Evolutionary conservation across 1,140 invertebrate genomes (phyloP), one percentile per base, ranked within the genome.

Genomic region (Neodiprion fabricii): DNA sequence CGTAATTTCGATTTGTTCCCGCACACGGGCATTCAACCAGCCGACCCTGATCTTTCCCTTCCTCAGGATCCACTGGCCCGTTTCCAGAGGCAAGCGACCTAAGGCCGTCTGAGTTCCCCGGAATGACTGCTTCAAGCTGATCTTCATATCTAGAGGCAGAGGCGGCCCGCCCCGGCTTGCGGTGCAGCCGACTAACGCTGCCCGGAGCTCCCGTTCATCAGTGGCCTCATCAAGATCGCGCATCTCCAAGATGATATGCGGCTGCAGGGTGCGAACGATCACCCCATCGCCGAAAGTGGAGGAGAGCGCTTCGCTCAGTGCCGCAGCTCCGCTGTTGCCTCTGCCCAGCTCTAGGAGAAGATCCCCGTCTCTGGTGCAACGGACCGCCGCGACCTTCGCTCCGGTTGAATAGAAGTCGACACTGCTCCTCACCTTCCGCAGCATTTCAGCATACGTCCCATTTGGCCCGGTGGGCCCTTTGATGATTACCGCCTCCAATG

Each of bases 41-140:
- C 79, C 77, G 11, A 78, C 23, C 48, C 73, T 78, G 1, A 80
- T 9, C 48, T 70, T 68, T 1, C 73, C 66, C 70, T 67, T 61
- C 40, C 61, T 67, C 7, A 74, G 49, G n/a, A 74, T 28, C 21
- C 70, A 69, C 17, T 70, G 48, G 12, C 48, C 73, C 8, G 47
- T 28, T 47, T 68, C 53, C 17, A 23, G 1, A 48, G 67, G 67
- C 7, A 70, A 53, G n/a, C 17, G 68, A 5, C 53, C 73, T n/a
- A 70, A 21, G 8, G 67, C 73, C 4, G 21, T 70, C 47, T 74
- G 67, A 4, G 67, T 74, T 9, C 73, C 73, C 14, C 67, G 10
- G 28, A 70, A 74, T 7, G 47, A 49, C 61, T 49, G 4, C n/a
- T 67, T 69, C 48, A 69, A 12, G n/a, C 17, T 21, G 17, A 21